phyloP scores from a whole-genome alignment of 2,797 vertebrate species.

The Xenentodon cancila region DNA sequence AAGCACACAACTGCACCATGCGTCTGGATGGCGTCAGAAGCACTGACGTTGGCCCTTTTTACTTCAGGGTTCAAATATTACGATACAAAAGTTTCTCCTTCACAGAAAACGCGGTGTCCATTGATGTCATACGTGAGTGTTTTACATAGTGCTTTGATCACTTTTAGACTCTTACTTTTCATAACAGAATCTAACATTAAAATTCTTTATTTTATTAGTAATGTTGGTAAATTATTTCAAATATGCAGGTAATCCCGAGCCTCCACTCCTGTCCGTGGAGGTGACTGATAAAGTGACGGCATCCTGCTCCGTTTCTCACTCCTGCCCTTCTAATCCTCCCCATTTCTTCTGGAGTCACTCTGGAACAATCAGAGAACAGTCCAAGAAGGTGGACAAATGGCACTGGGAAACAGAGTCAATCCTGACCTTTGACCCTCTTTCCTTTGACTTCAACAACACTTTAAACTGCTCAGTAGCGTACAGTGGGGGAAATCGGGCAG shows the following conservation, averaged over 20 bases:
- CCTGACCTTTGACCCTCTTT: not conserved
- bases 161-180: not conserved
- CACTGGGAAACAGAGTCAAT: constrained; percentile 10
- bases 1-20: constrained; percentile 4
- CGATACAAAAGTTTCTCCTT: constrained; percentile 10
- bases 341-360: constrained; percentile 16
- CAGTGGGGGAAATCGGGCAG: constrained; percentile 9
- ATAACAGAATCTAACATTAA: not conserved
- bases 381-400: constrained; percentile 1
- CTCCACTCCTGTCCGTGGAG: constrained; percentile 10
- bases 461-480: constrained; percentile 22
- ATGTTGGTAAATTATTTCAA: not conserved
- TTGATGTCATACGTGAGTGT: constrained; percentile 20
- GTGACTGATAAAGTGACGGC: constrained; percentile 1
- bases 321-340: constrained; percentile 10
- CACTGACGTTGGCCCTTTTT: constrained; percentile 25
- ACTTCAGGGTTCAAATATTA: constrained; percentile 30
- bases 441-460: not conserved
- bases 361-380: fast-evolving
- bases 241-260: constrained; percentile 2
- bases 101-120: not conserved
- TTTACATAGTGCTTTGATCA: not conserved
- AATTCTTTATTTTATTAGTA: not conserved
- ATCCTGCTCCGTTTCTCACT: constrained; percentile 28
- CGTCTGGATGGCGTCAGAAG: constrained; percentile 9